These are phyloP conservation scores for Parambassis ranga DNA, from an alignment of 2,797 vertebrate genomes.

Conservation along the genomic window DNA sequence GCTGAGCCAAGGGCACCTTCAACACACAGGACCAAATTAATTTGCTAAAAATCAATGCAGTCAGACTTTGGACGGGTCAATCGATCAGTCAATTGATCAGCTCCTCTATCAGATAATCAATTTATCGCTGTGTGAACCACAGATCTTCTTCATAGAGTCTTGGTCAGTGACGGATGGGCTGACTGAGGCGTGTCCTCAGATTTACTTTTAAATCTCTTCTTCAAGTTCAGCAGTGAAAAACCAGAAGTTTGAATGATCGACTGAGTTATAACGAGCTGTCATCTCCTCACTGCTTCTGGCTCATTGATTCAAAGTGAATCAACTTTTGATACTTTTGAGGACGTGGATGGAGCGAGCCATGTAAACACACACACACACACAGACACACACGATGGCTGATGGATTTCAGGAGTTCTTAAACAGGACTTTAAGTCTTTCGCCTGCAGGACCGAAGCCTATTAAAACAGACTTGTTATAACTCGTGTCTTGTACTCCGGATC, in stretches of 20 bases:
- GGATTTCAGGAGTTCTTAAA: conserved; percentile 13
- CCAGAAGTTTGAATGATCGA: too few relatives aligned
- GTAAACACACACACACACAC: conserved; percentile 2
- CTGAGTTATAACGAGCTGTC: too few relatives aligned
- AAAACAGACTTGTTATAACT: conserved; percentile 22
- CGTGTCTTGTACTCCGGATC: background rate
- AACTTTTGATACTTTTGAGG: conserved; percentile 36
- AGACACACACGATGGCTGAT: background rate
- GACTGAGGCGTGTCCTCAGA: background rate
- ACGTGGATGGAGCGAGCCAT: background rate
- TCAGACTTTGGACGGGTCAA: background rate
- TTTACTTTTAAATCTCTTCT: conserved; percentile 8
- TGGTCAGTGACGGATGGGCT: conserved; percentile 17
- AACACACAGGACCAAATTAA: background rate
- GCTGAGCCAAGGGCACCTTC: conserved; percentile 22
- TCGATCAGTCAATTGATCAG: conserved; percentile 31
- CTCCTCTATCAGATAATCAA: conserved; percentile 32
- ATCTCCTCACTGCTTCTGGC: too few relatives aligned
- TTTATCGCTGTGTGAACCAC: background rate
- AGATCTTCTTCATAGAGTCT: conserved; percentile 16
- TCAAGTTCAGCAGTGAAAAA: conserved; percentile 35
- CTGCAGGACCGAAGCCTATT: conserved; percentile 15
- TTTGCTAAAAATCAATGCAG: conserved; percentile 17
- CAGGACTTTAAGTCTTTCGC: background rate
- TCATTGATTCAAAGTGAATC: conserved; percentile 46